Evolutionary conservation across 2,113 vertebrate genomes (phyloP).

Genomic region (Tychaedon coryphoeus): DNA sequence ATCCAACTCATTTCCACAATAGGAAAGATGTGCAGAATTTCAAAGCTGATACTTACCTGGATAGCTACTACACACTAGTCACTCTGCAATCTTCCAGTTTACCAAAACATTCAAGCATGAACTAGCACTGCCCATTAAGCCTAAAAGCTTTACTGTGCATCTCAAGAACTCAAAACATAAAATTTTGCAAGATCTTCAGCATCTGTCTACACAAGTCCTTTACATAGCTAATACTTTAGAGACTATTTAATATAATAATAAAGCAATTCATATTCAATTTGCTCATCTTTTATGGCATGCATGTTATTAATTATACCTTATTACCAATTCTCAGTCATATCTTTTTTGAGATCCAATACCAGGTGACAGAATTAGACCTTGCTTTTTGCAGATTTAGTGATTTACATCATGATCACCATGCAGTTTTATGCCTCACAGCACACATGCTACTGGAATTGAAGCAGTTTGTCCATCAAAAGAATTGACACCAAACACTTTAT

Average conservation of each 20-base stretch:
- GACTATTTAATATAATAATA: neutral
- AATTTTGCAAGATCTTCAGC: neutral
- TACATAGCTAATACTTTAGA: neutral
- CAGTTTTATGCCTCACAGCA: neutral
- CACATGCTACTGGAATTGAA: neutral
- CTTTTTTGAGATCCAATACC: neutral
- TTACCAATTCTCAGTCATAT: neutral
- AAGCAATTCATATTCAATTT: neutral
- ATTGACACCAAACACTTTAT: neutral
- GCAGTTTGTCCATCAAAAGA: neutral
- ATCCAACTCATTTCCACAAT: neutral
- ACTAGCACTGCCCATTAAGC: neutral
- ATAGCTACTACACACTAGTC: neutral
- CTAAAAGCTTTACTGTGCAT: neutral
- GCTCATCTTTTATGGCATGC: neutral
- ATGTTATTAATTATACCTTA: neutral
- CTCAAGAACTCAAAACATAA: accelerated
- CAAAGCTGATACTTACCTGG: neutral
- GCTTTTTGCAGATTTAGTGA: neutral
- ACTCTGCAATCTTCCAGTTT: neutral
- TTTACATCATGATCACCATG: neutral
- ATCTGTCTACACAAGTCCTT: neutral
- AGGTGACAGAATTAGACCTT: neutral
- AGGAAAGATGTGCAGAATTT: neutral
- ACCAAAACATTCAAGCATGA: neutral